Base-by-base conservation (phyloP, 2,888 invertebrate species). In the Digitonthophagus gazella region DNA sequence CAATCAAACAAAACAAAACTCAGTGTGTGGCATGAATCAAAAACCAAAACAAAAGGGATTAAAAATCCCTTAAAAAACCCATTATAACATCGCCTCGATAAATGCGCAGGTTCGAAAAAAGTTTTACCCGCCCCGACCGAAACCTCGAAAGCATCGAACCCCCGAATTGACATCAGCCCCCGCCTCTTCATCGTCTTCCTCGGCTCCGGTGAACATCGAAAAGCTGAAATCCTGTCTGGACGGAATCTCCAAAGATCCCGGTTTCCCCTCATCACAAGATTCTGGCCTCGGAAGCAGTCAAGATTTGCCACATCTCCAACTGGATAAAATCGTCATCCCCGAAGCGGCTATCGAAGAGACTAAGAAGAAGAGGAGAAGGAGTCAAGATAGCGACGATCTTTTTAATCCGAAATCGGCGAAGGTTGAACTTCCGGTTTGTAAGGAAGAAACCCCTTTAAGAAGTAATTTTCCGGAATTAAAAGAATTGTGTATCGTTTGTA, bases 41-140 rank as follows among this genome's bases (percentile, higher is more conserved):
- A 22, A 44, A 44, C 3, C 28, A 11, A 44, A 11, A 2, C 6
- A 44, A 44, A 44, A 44, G 28, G 28, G 28, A 44, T 44, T 5
- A 44, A 18, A 2, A 16, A 19, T n/a, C 6, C 19, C n/a, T 16
- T 18, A n/a, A 61, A 19, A n/a, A 61, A n/a, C 11, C 15, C 58
- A 61, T 18, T 61, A 19, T 19, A 61, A 71, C 67, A 64, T 65
- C 64, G 58, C 64, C 61, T 64, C 66, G 64, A 68, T 68, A 68
- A 67, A 70, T 61, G 66, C 68, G 63, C 68, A 91, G 91, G 86
- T 87, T 75, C 86, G 90, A 78, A 90, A 90, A 81, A 87, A 84
- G 76, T 87, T 88, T 79, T 90, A 89, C 83, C 90, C 91, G 22
- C 90, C 90, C 65, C 84, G 90, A 67, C 90, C 90, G 74, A 85